These are phyloP conservation scores for Coregonus sp. DNA, from an alignment of 2,797 vertebrate genomes.

Conservation along the genomic window DNA sequence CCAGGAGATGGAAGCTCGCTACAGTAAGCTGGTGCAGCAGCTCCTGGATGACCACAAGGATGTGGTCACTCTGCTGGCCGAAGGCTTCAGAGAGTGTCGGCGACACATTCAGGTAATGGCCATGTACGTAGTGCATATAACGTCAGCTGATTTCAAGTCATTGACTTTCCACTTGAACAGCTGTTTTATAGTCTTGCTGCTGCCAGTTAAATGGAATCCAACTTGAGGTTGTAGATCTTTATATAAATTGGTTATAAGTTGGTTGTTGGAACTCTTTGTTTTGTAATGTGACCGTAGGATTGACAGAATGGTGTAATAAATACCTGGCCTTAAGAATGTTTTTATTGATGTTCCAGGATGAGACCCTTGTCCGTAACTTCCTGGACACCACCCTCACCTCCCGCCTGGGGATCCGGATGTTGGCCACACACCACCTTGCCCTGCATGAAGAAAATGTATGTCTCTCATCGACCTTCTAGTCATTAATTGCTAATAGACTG, in stretches of 20 bases:
- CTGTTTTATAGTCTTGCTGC: background rate
- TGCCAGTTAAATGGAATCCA: background rate
- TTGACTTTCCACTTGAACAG: background rate
- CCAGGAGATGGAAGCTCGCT: slow-evolving; percentile 79
- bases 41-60: slow-evolving; percentile 94
- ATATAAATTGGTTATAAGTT: background rate
- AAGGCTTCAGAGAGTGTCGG: slow-evolving; percentile 89
- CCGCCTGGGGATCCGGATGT: slow-evolving; percentile 91
- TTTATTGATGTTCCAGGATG: slow-evolving; percentile 74
- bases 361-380: slow-evolving; percentile 82
- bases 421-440: slow-evolving; percentile 90
- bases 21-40: slow-evolving; percentile 88
- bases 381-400: slow-evolving; percentile 91
- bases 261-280: background rate
- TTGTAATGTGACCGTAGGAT: background rate
- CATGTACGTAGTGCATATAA: background rate
- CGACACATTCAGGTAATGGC: slow-evolving; percentile 82
- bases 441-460: slow-evolving; percentile 88
- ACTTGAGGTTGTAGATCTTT: background rate
- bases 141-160: background rate
- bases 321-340: background rate
- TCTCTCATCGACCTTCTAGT: background rate
- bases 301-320: background rate
- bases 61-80: slow-evolving; percentile 89
- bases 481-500: background rate